Evolutionary conservation across 2,113 vertebrate species (phyloP).

Genomic region (Lasiurus borealis): DNA sequence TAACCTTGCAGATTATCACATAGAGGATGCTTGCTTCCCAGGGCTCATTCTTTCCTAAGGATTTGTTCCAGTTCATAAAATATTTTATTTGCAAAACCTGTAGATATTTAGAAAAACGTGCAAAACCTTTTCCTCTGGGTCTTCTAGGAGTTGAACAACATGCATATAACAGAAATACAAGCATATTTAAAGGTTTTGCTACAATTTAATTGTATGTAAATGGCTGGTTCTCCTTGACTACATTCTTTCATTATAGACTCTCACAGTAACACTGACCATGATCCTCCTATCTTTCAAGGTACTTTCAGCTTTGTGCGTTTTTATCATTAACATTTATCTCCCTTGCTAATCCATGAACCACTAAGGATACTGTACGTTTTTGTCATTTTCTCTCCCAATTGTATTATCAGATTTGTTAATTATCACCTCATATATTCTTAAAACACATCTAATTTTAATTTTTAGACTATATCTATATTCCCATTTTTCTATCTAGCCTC

Average conservation of each 20-base stretch:
- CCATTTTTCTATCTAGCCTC: not conserved
- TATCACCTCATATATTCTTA: not conserved
- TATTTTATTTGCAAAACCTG: constrained; percentile 2
- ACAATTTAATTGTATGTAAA: not conserved
- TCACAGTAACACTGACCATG: not conserved
- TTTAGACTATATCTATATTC: not conserved
- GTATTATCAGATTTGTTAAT: constrained; percentile 26
- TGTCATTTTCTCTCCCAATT: not conserved
- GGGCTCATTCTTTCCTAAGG: not conserved
- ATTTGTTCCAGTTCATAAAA: constrained; percentile 42
- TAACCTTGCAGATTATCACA: constrained; percentile 1
- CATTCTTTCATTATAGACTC: not conserved
- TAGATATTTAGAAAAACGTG: constrained; percentile 3
- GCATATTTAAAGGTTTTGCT: not conserved
- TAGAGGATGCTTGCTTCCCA: not conserved
- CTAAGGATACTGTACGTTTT: not conserved
- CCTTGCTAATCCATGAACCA: not conserved
- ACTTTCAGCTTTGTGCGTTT: constrained; percentile 5
- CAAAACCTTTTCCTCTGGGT: not conserved
- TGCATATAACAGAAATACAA: constrained; percentile 12
- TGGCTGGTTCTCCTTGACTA: not conserved
- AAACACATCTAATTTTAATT: constrained; percentile 13
- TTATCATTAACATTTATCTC: not conserved
- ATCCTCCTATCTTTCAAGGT: not conserved
- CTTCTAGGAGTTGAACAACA: not conserved